Conservation (phyloP, 1,140 invertebrate species). For the Drosophila baimaii region DNA sequence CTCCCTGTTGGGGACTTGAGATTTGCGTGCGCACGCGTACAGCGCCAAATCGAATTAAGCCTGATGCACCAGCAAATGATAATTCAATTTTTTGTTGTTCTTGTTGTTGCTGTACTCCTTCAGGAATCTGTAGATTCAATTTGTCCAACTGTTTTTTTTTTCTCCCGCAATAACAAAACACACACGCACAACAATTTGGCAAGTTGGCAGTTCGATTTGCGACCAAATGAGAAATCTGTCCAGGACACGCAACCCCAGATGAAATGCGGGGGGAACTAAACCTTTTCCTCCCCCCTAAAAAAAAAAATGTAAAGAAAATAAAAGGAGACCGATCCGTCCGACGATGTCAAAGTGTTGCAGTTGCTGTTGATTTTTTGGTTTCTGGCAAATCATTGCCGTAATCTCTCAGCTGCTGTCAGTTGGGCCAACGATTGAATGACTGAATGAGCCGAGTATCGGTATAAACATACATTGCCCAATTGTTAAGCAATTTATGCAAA, state of each 20-base stretch:
- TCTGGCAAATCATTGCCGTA: slow-evolving; percentile 68
- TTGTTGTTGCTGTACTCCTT: neutral
- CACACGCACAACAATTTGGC: slow-evolving; percentile 79
- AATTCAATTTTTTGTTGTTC: slow-evolving; percentile 72
- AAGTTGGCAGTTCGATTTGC: slow-evolving; percentile 81
- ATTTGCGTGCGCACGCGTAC: slow-evolving; percentile 79
- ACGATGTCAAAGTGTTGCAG: slow-evolving; percentile 65
- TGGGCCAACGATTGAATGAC: slow-evolving; percentile 49
- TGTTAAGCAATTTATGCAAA: slow-evolving; percentile 76
- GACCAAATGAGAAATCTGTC: slow-evolving; percentile 71
- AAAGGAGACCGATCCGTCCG: neutral
- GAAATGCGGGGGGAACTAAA: slow-evolving; percentile 1
- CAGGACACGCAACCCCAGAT: slow-evolving; percentile 62
- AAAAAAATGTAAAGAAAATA: neutral
- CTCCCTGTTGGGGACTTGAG: slow-evolving; percentile 5
- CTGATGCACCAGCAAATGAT: slow-evolving; percentile 77
- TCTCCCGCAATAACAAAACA: slow-evolving; percentile 23
- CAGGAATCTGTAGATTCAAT: slow-evolving; percentile 59
- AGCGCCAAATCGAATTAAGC: slow-evolving; percentile 81
- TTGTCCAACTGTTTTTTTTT: slow-evolving; percentile 63
- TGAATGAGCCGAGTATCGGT: slow-evolving; percentile 28
- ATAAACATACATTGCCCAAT: slow-evolving; percentile 57
- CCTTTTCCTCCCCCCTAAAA: neutral
- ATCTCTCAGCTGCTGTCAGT: slow-evolving; percentile 76
- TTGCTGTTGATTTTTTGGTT: slow-evolving; percentile 40